These are phyloP conservation scores for Crax fasciolata DNA, from an alignment of 2,797 vertebrate genomes.

Conservation along the genomic window DNA sequence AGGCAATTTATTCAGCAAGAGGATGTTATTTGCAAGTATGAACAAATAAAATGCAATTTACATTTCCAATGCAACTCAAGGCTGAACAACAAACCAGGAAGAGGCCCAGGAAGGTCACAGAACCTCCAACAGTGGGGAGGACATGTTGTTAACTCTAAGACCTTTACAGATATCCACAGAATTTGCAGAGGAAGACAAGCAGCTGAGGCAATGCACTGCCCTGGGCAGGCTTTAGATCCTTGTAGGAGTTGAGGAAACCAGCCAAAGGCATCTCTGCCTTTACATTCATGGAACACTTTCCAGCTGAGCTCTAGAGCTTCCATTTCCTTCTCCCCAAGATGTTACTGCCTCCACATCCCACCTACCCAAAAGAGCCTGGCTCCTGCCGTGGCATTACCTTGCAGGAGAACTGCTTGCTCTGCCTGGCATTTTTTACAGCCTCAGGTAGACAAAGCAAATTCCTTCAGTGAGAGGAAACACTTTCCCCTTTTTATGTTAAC, in stretches of 20 bases:
- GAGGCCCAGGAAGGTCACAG: neutral
- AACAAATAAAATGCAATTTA: neutral
- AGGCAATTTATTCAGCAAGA: neutral
- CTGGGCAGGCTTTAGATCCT: neutral
- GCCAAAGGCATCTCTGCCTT: neutral
- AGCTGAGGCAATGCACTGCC: neutral
- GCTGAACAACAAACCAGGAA: neutral
- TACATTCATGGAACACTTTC: neutral
- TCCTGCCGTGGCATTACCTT: neutral
- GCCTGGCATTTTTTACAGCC: neutral
- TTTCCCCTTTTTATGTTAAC: neutral
- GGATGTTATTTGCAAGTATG: neutral
- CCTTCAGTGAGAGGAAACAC: neutral
- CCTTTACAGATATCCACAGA: neutral
- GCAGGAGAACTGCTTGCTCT: neutral
- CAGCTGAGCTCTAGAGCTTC: neutral
- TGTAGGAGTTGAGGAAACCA: neutral
- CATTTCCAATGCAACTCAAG: neutral
- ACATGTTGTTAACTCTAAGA: fast-evolving
- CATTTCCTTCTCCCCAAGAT: neutral
- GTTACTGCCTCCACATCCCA: neutral
- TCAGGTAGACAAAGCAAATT: neutral
- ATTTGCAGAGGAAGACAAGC: neutral
- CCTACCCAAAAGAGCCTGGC: neutral
- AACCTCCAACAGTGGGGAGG: neutral